Evolutionary conservation across 2,797 vertebrate species (phyloP).

Genomic region (Erpetoichthys calabaricus): DNA sequence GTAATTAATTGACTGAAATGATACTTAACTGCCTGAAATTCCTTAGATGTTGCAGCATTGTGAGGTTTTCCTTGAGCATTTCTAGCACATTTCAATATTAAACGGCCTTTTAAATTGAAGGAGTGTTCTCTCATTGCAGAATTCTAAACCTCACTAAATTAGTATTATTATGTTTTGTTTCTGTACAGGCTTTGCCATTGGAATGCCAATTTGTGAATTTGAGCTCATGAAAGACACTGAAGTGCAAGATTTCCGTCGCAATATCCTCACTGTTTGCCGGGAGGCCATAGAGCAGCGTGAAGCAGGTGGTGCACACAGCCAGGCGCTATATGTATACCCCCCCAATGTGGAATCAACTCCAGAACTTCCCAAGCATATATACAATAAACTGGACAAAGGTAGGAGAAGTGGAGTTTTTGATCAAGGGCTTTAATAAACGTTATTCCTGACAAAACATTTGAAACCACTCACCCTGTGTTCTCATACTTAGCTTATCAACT

Average conservation of each 20-base stretch:
- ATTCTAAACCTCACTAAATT: too few species aligned
- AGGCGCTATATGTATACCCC: conserved; percentile 58
- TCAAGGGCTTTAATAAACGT: too few species aligned
- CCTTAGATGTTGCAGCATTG: too few species aligned
- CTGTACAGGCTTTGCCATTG: conserved; percentile 31
- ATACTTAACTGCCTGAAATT: too few species aligned
- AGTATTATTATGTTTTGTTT: neutral
- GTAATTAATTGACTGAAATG: too few species aligned
- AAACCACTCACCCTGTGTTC: too few species aligned
- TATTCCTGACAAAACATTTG: too few species aligned
- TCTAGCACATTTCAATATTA: too few species aligned
- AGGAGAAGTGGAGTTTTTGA: neutral
- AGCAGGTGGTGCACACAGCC: conserved; percentile 47
- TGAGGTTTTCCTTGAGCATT: too few species aligned
- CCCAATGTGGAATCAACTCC: conserved; percentile 54
- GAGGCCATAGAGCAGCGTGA: conserved; percentile 52
- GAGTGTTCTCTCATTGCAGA: too few species aligned
- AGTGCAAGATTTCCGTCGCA: conserved; percentile 47
- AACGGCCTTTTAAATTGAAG: too few species aligned
- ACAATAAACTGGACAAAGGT: conserved; percentile 48
- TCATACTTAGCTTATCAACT: too few species aligned
- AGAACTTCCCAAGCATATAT: conserved; percentile 55
- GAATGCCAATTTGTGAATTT: conserved; percentile 52
- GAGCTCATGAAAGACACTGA: conserved; percentile 48
- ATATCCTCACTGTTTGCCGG: conserved; percentile 45